A percentile compares a stretch with the other conserved stretches of the same genome.
phyloP scores from a whole-genome alignment of 2,888 invertebrate species.

The Harpalus rubripes region DNA sequence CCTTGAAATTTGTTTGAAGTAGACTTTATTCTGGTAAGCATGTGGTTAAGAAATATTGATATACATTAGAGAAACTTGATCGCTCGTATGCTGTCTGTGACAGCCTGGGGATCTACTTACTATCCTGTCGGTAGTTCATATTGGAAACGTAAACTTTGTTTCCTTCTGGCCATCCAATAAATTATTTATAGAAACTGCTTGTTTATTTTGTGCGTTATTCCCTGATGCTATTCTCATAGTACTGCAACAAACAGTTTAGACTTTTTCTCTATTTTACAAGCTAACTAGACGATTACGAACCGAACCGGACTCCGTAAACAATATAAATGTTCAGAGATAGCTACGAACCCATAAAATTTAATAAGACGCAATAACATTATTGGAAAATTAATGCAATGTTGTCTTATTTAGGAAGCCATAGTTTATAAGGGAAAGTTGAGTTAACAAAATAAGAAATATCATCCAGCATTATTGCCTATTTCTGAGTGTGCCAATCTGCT shows the following conservation, averaged over 20 bases:
- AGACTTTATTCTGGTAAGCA: conserved; percentile 1
- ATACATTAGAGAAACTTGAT: conserved; percentile 43
- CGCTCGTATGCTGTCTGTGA: conserved; percentile 34
- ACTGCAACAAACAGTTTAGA: conserved; percentile 13
- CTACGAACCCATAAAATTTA: background rate
- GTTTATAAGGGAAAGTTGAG: no score
- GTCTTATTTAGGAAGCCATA: no score
- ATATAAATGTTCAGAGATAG: background rate
- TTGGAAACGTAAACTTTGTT: conserved; percentile 42
- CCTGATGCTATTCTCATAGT: conserved; percentile 13
- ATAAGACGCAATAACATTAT: background rate
- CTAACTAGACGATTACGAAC: conserved; percentile 27
- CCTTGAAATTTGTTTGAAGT: background rate
- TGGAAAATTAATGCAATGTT: no score
- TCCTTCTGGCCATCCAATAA: conserved; percentile 46
- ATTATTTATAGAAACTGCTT: conserved; percentile 51
- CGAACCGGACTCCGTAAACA: background rate
- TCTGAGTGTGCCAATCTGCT: no score
- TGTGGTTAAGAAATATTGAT: conserved; percentile 41
- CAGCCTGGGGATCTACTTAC: conserved; percentile 43
- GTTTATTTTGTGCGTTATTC: conserved; percentile 48
- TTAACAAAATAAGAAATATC: no score
- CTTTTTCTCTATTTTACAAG: conserved; percentile 1
- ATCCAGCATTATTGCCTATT: no score
- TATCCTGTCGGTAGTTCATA: conserved; percentile 49